Percentiles rank a stretch among this genome's conserved stretches.
Evolutionary conservation across 2,797 vertebrate genomes (phyloP).

Genomic region (Ataeniobius toweri): DNA sequence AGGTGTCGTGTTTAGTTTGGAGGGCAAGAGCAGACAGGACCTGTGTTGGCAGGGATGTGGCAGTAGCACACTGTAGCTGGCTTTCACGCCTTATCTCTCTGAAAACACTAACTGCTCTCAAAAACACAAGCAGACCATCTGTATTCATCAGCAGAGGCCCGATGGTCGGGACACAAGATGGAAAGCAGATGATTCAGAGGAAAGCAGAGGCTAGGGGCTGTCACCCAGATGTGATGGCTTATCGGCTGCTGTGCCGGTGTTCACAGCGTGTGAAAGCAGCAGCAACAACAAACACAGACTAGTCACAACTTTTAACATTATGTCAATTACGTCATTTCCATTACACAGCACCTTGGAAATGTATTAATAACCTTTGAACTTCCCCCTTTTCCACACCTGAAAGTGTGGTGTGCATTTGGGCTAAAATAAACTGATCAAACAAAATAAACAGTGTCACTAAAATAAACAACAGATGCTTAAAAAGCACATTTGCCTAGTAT

Average conservation of each 20-base stretch:
- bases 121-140: constrained; percentile 35
- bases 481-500: not conserved
- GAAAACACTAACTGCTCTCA: constrained; percentile 42
- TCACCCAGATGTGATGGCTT: constrained; percentile 3
- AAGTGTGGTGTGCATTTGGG: not conserved
- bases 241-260: constrained; percentile 3
- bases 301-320: not conserved
- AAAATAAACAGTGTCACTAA: not conserved
- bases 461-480: not conserved
- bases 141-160: not conserved
- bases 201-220: constrained; percentile 12
- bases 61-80: constrained; percentile 22
- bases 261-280: constrained; percentile 22
- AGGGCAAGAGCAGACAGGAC: constrained; percentile 57
- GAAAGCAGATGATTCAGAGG: constrained; percentile 8
- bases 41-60: constrained; percentile 44
- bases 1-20: constrained; percentile 57
- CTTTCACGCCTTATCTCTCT: constrained; percentile 45
- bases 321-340: not conserved
- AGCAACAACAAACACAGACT: constrained; percentile 13
- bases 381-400: not conserved
- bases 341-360: not conserved
- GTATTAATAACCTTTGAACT: not conserved
- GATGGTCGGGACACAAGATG: not conserved
- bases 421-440: not conserved